These are phyloP conservation scores for Phalacrocorax aristotelis DNA, from an alignment of 2,113 vertebrate genomes.

Conservation along the genomic window DNA sequence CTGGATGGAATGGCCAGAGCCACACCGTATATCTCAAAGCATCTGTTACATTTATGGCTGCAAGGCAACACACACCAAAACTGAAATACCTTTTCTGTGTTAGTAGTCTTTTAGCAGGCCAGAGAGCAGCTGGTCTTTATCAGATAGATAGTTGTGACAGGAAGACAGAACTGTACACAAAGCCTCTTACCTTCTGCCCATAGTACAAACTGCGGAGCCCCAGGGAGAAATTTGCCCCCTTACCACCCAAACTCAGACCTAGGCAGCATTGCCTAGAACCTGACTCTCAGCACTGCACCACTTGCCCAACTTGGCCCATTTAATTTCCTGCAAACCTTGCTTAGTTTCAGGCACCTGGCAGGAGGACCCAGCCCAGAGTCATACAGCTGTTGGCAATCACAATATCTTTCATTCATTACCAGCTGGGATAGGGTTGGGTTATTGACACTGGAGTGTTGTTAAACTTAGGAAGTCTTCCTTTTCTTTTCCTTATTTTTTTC, in stretches of 20 bases:
- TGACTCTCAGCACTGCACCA: fast-evolving
- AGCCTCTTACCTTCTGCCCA: background rate
- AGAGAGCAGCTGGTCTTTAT: fast-evolving
- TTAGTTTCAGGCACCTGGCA: background rate
- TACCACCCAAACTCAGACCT: fast-evolving
- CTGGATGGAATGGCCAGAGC: background rate
- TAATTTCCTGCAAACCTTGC: background rate
- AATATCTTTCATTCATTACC: background rate
- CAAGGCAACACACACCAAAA: background rate
- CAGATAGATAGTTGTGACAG: fast-evolving
- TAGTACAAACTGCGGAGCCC: fast-evolving
- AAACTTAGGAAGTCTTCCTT: background rate
- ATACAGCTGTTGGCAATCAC: background rate
- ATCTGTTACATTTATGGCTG: fast-evolving
- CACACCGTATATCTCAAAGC: background rate
- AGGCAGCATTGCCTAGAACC: fast-evolving
- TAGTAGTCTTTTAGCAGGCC: fast-evolving
- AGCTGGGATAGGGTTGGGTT: background rate
- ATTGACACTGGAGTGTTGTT: background rate
- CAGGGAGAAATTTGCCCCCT: fast-evolving
- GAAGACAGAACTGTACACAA: fast-evolving
- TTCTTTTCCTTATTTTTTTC: too few species aligned
- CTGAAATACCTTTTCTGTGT: fast-evolving
- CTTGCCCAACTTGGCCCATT: background rate
- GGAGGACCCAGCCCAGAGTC: background rate